Percentiles rank a stretch among this genome's conserved stretches.
Conservation (phyloP, 2,113 vertebrate genomes). For the Empidonax alnorum region DNA sequence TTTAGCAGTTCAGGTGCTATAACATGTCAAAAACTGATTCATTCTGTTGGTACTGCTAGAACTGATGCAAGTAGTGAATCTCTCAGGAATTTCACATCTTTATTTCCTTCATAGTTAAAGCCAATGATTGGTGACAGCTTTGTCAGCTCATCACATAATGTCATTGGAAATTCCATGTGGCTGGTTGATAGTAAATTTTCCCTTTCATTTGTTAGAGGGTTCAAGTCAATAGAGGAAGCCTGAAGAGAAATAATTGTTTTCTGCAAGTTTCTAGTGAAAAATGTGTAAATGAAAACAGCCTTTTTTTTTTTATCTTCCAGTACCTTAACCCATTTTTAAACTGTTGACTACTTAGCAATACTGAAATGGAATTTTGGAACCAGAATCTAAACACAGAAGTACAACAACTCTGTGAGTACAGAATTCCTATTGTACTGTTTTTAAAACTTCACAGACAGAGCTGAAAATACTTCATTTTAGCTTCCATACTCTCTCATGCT, state of each 20-base stretch:
- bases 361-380: constrained; percentile 9
- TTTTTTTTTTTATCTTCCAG: background rate
- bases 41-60: constrained; percentile 7
- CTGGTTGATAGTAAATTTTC: constrained; percentile 47
- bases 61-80: background rate
- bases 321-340: constrained; percentile 1
- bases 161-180: background rate
- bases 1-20: background rate
- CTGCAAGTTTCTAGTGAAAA: background rate
- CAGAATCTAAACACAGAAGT: background rate
- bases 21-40: background rate
- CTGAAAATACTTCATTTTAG: constrained; percentile 72
- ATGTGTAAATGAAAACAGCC: background rate
- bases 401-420: constrained; percentile 1
- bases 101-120: constrained; percentile 54
- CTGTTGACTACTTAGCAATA: background rate
- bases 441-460: constrained; percentile 49
- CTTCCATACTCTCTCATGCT: constrained; percentile 69
- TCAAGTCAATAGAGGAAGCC: background rate
- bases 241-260: background rate
- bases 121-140: constrained; percentile 27
- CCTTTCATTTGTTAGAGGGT: constrained; percentile 36
- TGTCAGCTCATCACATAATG: constrained; percentile 3
- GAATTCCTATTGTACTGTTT: constrained; percentile 31
- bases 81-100: background rate